phyloP scores from a whole-genome alignment of 2,797 vertebrate species.

The Buphagus erythrorhynchus region DNA sequence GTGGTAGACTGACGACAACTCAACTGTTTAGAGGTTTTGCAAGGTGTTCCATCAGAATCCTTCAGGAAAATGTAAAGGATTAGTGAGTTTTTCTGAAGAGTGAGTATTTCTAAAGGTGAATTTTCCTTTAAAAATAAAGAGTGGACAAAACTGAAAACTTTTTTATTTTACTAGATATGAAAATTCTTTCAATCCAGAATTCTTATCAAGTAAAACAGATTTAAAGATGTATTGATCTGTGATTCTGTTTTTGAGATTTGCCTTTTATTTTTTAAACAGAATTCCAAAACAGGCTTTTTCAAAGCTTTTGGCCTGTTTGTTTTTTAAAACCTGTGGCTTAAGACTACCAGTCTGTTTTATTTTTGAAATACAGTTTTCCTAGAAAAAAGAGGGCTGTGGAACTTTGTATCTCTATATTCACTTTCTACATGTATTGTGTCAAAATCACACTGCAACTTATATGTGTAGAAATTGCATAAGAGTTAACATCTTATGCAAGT shows the following conservation, averaged over 20 bases:
- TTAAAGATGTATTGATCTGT: background rate
- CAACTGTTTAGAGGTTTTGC: slow-evolving; percentile 94
- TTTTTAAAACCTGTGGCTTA: background rate
- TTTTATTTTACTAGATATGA: background rate
- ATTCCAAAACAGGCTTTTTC: background rate
- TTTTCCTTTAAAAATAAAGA: slow-evolving; percentile 15
- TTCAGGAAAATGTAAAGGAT: slow-evolving; percentile 65
- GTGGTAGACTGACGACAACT: slow-evolving; percentile 80
- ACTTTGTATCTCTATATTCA: background rate
- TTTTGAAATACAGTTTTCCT: background rate
- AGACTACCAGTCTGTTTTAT: background rate
- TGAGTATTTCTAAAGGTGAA: background rate
- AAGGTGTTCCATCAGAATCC: slow-evolving; percentile 97
- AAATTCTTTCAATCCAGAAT: slow-evolving; percentile 21
- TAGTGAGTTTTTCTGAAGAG: background rate
- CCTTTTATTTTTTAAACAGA: background rate
- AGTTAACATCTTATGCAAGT: slow-evolving; percentile 1
- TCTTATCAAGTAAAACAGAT: background rate
- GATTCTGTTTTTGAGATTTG: background rate
- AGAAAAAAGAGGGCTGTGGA: background rate
- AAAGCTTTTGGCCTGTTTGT: background rate
- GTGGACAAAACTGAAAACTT: background rate
- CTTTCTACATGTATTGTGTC: background rate
- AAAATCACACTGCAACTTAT: background rate
- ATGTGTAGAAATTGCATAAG: background rate